Evolutionary conservation across 2,888 invertebrate species (phyloP), one percentile per base, ranked within the genome.

Genomic region (Laspeyria flexula): DNA sequence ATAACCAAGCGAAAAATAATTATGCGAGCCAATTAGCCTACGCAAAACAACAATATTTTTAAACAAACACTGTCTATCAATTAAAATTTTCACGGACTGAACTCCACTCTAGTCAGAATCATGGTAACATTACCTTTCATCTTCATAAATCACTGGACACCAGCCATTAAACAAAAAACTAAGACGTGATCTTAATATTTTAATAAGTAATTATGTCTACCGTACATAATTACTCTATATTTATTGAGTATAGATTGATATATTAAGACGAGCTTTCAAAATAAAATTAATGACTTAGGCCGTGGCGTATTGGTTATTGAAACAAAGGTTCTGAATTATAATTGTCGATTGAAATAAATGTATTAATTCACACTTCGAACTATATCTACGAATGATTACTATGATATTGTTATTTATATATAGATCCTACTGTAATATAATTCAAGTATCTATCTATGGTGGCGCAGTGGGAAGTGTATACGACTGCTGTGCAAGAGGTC

Each of bases 201-300:
- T 57, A 69, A 69, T 65, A 54, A 65, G 35, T 63, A 48, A 71
- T 61, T 71, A 71, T 65, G 64, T 64, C 61, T 49, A 41, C 25
- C 18, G 30, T 21, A 9, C 61, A 42, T 61, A 54, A 71, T 61
- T 55, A 59, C 39, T 44, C 16, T 30, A 55, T 43, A 68, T 66
- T 60, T 43, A 63, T 56, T 30, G 49, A 29, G 9, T 41, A n/a
- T 46, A 50, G 35, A 62, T 57, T 62, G 42, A 57, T 51, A 25
- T 27, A 18, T 37, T 46, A 7, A 46, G 33, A 50, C 30, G 30
- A 47, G 38, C 35, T 35, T 29, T 37, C 13, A 43, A 41, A 46
- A 46, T 39, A 34, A 31, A 55, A 62, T 63, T 59, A 49, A 65
- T 67, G 48, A 44, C 41, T 43, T 50, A 18, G 31, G 21, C 6